A percentile compares a stretch with the other conserved stretches of the same genome.
phyloP scores from a whole-genome alignment of 2,113 vertebrate genomes.

The Ornithorhynchus anatinus region DNA sequence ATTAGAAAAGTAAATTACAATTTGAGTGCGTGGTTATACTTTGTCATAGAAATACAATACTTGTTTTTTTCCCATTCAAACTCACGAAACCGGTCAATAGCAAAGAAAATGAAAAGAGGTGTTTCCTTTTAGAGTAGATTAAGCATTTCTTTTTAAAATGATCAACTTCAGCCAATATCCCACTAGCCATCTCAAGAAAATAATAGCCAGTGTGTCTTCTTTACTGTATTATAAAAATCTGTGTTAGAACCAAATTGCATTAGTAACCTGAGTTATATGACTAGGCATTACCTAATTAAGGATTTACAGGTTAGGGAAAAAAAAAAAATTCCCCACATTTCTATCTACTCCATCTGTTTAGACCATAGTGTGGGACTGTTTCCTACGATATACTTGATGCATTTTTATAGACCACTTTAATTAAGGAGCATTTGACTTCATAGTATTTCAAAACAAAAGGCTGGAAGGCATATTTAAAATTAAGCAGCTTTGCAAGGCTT shows the following conservation, averaged over 20 bases:
- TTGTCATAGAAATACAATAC: neutral
- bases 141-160: conserved; percentile 13
- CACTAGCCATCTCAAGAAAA: neutral
- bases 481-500: neutral
- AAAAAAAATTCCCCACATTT: too few relatives aligned
- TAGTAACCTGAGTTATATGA: conserved; percentile 2
- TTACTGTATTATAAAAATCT: neutral
- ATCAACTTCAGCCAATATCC: neutral
- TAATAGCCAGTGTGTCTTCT: neutral
- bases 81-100: conserved; percentile 14
- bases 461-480: neutral
- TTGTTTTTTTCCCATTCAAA: conserved; percentile 23
- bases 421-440: too few relatives aligned
- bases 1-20: conserved; percentile 31
- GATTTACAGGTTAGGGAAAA: too few relatives aligned
- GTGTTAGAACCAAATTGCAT: neutral
- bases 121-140: conserved; percentile 10
- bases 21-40: conserved; percentile 21
- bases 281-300: neutral
- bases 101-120: neutral
- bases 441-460: too few relatives aligned
- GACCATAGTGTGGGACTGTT: too few relatives aligned
- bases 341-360: too few relatives aligned
- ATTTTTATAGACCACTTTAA: too few relatives aligned
- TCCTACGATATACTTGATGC: too few relatives aligned